A percentile compares a stretch with the other conserved stretches of the same genome.
Conservation (phyloP, 2,797 vertebrate genomes). For the Pempheris klunzingeri region DNA sequence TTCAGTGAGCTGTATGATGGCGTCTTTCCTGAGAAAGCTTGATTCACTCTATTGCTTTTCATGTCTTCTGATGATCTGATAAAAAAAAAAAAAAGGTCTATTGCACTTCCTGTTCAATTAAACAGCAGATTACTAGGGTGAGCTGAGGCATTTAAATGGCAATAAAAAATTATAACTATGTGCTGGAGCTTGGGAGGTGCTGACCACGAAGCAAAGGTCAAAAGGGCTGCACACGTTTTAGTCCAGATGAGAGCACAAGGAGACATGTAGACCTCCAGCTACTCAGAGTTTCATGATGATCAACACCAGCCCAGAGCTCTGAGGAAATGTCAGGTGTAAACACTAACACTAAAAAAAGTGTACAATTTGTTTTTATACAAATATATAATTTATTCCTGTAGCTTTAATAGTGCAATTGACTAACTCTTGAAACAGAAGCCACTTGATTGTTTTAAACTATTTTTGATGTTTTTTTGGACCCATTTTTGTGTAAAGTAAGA, state of each 20-base stretch:
- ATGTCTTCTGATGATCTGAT: background rate
- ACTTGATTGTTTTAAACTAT: no score
- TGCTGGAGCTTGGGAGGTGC: background rate
- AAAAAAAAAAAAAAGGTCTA: background rate
- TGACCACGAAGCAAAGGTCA: background rate
- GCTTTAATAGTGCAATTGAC: background rate
- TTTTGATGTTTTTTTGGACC: background rate
- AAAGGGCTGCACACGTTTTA: background rate
- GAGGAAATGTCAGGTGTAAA: background rate
- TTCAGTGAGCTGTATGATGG: background rate
- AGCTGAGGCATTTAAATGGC: background rate
- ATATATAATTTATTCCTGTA: background rate
- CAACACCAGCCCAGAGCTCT: background rate
- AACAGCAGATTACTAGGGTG: background rate
- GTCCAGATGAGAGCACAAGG: background rate
- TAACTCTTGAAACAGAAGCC: no score
- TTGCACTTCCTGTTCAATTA: slow-evolving; percentile 9
- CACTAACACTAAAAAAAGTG: background rate
- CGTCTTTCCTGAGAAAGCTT: background rate
- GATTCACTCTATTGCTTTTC: background rate
- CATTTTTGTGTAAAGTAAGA: background rate
- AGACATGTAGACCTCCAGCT: background rate
- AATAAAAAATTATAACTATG: no score
- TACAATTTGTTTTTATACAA: no score
- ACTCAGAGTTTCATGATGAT: background rate